These are phyloP conservation scores for Sapayoa aenigma DNA, from an alignment of 2,113 vertebrate genomes.

Conservation along the genomic window DNA sequence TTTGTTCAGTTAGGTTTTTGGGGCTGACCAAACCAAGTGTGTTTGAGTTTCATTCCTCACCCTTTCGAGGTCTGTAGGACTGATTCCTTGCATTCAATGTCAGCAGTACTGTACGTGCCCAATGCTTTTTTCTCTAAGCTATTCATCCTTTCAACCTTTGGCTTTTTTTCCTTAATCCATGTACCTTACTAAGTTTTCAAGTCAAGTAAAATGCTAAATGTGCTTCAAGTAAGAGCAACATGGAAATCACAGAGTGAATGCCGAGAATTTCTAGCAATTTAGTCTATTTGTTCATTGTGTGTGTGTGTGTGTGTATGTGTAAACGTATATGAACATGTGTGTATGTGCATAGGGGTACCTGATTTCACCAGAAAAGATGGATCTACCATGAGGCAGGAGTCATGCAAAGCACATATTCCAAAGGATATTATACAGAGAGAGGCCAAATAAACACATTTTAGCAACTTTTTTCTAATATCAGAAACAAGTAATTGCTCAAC, in stretches of 20 bases:
- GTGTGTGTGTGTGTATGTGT: not conserved
- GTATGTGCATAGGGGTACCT: not conserved
- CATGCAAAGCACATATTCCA: not conserved
- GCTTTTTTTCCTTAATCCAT: constrained; percentile 59
- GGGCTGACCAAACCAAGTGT: constrained; percentile 38
- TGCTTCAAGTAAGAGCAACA: constrained; percentile 20
- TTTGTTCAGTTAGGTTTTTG: constrained; percentile 64
- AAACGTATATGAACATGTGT: not conserved
- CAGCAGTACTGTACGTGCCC: constrained; percentile 64
- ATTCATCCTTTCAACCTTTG: constrained; percentile 73
- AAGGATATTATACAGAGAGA: not conserved
- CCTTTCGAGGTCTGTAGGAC: constrained; percentile 61
- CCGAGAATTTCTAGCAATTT: constrained; percentile 24
- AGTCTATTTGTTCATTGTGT: not conserved
- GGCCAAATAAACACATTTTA: constrained; percentile 42
- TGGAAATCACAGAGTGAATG: constrained; percentile 13
- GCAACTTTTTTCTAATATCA: constrained; percentile 47
- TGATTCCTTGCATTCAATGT: constrained; percentile 65
- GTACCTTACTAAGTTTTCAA: constrained; percentile 61
- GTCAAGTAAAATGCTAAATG: constrained; percentile 54
- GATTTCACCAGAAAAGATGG: not conserved
- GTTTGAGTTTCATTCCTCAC: constrained; percentile 54
- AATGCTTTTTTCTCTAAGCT: constrained; percentile 62
- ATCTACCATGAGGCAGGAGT: not conserved
- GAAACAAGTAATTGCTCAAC: constrained; percentile 42